phyloP scores from a whole-genome alignment of 2,797 vertebrate species.

The Poecilia picta region DNA sequence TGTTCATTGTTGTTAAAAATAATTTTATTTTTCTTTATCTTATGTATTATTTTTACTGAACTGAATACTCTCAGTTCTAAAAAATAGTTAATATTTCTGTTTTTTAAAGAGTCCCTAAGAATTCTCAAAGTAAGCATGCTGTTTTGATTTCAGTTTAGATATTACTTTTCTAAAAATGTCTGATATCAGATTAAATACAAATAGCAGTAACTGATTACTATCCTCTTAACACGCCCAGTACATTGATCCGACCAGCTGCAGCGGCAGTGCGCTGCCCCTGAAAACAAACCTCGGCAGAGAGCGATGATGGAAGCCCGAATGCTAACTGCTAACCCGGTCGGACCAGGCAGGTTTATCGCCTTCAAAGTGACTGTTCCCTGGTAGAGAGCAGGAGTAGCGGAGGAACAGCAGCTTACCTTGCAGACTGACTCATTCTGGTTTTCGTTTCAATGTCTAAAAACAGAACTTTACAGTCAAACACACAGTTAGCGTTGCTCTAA shows the following conservation, averaged over 20 bases:
- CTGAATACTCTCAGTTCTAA: background rate
- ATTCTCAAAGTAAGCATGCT: background rate
- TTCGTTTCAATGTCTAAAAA: background rate
- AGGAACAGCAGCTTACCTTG: constrained; percentile 35
- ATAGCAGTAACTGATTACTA: background rate
- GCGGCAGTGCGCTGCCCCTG: background rate
- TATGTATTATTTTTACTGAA: background rate
- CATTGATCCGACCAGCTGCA: background rate
- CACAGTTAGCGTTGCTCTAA: background rate
- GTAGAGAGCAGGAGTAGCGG: fast-evolving
- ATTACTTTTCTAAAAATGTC: background rate
- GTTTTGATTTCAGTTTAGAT: background rate
- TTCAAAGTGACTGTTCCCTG: fast-evolving
- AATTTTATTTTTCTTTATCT: background rate
- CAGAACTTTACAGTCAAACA: background rate
- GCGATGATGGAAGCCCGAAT: background rate
- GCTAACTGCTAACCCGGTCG: background rate
- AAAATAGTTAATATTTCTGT: background rate
- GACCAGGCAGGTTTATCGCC: no score
- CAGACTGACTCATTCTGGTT: constrained; percentile 51
- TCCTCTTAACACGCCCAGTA: background rate
- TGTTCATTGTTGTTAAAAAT: background rate
- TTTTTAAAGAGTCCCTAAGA: background rate
- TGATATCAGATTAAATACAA: background rate
- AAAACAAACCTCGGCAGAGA: background rate